Conservation (phyloP, 2,797 vertebrate genomes). For the Agapornis canus region DNA sequence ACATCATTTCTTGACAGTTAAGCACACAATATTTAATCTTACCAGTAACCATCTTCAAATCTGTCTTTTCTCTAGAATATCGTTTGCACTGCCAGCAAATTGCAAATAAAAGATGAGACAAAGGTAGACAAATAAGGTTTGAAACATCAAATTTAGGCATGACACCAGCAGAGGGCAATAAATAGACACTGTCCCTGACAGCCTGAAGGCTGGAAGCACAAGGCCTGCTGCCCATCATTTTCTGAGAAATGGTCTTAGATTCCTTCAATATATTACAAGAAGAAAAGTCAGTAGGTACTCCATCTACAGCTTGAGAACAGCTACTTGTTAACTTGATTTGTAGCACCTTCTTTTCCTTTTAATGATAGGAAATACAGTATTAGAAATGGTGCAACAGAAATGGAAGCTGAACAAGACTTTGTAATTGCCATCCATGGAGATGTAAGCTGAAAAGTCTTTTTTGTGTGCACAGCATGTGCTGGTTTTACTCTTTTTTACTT, state of each 20-base stretch:
- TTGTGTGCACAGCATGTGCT: background rate
- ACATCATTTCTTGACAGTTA: background rate
- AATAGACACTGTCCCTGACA: background rate
- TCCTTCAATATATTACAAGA: background rate
- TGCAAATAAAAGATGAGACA: background rate
- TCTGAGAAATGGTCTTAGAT: background rate
- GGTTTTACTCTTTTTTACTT: background rate
- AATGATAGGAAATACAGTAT: background rate
- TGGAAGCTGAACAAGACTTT: background rate
- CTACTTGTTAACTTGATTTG: background rate
- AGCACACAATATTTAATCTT: background rate
- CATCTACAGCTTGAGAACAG: background rate
- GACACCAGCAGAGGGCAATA: conserved; percentile 49
- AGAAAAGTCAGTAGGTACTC: background rate
- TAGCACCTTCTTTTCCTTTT: background rate
- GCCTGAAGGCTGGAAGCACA: background rate
- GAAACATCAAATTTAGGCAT: background rate
- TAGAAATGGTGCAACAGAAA: background rate
- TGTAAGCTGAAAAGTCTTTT: background rate
- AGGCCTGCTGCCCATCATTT: background rate
- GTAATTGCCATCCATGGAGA: background rate
- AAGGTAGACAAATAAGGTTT: background rate
- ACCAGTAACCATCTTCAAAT: background rate
- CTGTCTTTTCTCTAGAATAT: background rate
- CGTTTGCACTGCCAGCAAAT: background rate